Evolutionary conservation across 2,797 vertebrate species (phyloP).

Genomic region (Hydrocynus forskahlii): DNA sequence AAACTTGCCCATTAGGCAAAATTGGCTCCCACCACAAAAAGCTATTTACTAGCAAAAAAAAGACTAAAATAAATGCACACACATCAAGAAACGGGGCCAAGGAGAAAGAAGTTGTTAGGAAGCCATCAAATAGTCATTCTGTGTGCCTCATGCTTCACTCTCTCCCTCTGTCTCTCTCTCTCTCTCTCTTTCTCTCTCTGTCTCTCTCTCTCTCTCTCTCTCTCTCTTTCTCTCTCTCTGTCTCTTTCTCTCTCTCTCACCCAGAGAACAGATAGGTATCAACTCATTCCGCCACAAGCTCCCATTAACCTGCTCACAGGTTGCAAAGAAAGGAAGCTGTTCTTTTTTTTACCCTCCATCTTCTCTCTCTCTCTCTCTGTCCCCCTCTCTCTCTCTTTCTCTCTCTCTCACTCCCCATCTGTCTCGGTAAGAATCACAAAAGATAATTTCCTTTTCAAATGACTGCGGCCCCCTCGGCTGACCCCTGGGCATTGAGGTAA

Average conservation of each 20-base stretch:
- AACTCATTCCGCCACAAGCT: constrained; percentile 69
- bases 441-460: constrained; percentile 85
- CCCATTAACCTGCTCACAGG: constrained; percentile 76
- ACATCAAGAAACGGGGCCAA: constrained; percentile 68
- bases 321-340: constrained; percentile 61
- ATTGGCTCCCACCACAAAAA: constrained; percentile 62
- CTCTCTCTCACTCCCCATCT: constrained; percentile 55
- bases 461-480: constrained; percentile 72
- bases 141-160: constrained; percentile 27
- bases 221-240: too few species aligned
- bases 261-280: constrained; percentile 70
- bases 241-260: neutral
- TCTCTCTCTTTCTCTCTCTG: neutral
- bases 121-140: constrained; percentile 77
- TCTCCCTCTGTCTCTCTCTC: constrained; percentile 13
- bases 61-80: constrained; percentile 65
- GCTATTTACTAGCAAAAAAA: constrained; percentile 62
- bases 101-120: constrained; percentile 71
- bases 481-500: constrained; percentile 77
- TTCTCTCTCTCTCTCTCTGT: constrained; percentile 15
- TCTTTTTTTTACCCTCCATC: constrained; percentile 9
- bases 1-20: constrained; percentile 68
- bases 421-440: constrained; percentile 74
- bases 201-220: too few species aligned
- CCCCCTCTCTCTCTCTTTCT: constrained; percentile 45